Conservation (phyloP, 2,113 vertebrate species). For the Thomomys bottae region DNA sequence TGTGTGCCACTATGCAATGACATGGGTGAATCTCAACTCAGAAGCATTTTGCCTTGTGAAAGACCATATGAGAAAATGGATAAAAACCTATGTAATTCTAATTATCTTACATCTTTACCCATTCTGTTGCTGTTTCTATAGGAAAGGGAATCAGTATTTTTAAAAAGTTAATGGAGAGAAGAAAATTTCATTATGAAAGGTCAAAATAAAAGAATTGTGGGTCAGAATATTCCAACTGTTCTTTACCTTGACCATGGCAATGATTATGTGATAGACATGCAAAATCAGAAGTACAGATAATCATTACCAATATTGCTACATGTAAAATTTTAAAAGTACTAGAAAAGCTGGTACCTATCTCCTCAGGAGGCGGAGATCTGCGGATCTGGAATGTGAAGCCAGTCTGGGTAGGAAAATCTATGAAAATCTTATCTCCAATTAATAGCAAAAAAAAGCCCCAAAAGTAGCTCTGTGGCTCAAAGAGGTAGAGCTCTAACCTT, state of each 20-base stretch:
- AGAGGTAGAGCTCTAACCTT: too few species aligned
- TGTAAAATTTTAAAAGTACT: too few species aligned
- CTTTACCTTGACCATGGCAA: background rate
- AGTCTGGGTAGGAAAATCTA: too few species aligned
- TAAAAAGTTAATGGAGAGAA: background rate
- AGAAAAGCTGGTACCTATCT: too few species aligned
- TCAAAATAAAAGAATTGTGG: background rate
- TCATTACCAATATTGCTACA: background rate
- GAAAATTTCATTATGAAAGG: background rate
- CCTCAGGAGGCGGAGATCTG: too few species aligned
- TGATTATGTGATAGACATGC: background rate
- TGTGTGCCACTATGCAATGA: background rate
- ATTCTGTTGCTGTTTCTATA: background rate
- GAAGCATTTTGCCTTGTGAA: background rate
- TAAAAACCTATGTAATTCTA: background rate
- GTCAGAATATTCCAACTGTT: background rate
- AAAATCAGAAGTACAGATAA: background rate
- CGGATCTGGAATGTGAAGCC: too few species aligned
- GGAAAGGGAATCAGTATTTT: background rate
- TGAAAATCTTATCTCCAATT: too few species aligned
- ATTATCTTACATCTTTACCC: background rate
- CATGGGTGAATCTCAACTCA: background rate
- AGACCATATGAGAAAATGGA: background rate
- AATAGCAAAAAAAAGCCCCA: too few species aligned
- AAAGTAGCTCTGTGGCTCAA: too few species aligned